Evolutionary conservation across 2,113 vertebrate species (phyloP).

Genomic region (Misgurnus anguillicaudatus): DNA sequence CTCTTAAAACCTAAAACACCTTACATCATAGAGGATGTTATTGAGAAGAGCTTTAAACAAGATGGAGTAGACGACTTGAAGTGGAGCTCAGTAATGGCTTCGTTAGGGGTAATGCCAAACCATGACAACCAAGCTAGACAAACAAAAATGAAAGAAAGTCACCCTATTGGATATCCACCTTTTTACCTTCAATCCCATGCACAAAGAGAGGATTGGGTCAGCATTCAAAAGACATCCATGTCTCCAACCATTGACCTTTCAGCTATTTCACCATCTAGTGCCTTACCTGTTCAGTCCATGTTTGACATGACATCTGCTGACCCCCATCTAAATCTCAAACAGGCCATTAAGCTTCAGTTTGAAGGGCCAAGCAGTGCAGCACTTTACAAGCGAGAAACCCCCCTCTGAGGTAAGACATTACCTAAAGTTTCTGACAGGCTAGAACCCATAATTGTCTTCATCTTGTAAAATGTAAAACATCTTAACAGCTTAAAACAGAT

Average conservation of each 20-base stretch:
- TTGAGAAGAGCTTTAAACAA: slow-evolving; percentile 43
- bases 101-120: slow-evolving; percentile 72
- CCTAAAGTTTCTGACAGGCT: neutral
- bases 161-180: slow-evolving; percentile 69
- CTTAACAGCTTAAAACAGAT: neutral
- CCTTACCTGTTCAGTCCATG: slow-evolving; percentile 62
- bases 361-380: slow-evolving; percentile 80
- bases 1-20: slow-evolving; percentile 60
- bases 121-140: slow-evolving; percentile 61
- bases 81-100: slow-evolving; percentile 73
- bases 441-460: neutral
- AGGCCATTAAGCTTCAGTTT: slow-evolving; percentile 82
- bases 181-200: slow-evolving; percentile 61
- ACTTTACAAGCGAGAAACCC: slow-evolving; percentile 79
- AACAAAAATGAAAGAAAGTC: slow-evolving; percentile 63
- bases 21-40: slow-evolving; percentile 60
- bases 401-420: slow-evolving; percentile 67
- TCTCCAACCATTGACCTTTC: slow-evolving; percentile 58
- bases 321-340: slow-evolving; percentile 80
- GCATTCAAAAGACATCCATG: slow-evolving; percentile 58
- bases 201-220: slow-evolving; percentile 63
- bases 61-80: slow-evolving; percentile 57
- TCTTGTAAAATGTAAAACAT: neutral
- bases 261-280: slow-evolving; percentile 54
- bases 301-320: slow-evolving; percentile 70